A percentile compares a stretch with the other conserved stretches of the same genome.
These are phyloP conservation scores for Podarcis muralis DNA, from an alignment of 2,113 vertebrate species.

Conservation along the genomic window DNA sequence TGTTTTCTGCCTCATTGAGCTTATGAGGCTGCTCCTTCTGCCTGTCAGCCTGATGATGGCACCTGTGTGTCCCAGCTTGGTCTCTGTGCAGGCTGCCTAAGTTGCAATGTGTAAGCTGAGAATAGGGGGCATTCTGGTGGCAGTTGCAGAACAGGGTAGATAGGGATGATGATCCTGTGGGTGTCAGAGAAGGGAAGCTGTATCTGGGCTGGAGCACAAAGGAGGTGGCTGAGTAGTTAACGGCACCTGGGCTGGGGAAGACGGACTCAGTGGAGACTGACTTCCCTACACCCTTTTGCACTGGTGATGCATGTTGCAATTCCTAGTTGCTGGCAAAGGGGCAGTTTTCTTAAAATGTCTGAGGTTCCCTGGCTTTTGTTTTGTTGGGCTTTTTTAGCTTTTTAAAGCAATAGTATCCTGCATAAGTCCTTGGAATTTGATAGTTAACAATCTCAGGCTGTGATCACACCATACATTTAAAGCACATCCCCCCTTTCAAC, in stretches of 20 bases:
- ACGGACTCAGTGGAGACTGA: neutral
- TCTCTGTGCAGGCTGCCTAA: neutral
- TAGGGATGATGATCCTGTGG: neutral
- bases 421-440: neutral
- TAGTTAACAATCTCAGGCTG: neutral
- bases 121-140: rapidly evolving
- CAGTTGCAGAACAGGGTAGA: too few relatives aligned
- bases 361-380: neutral
- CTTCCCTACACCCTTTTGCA: neutral
- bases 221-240: too few relatives aligned
- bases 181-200: neutral
- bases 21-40: neutral
- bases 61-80: neutral
- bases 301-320: neutral
- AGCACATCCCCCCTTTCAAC: too few relatives aligned
- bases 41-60: neutral
- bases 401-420: neutral
- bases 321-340: neutral
- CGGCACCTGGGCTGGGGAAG: too few relatives aligned
- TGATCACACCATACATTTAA: too few relatives aligned
- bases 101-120: neutral
- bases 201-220: too few relatives aligned
- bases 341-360: neutral
- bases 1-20: neutral
- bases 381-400: neutral